phyloP scores from a whole-genome alignment of 2,888 invertebrate species.

The Trichopria drosophilae region DNA sequence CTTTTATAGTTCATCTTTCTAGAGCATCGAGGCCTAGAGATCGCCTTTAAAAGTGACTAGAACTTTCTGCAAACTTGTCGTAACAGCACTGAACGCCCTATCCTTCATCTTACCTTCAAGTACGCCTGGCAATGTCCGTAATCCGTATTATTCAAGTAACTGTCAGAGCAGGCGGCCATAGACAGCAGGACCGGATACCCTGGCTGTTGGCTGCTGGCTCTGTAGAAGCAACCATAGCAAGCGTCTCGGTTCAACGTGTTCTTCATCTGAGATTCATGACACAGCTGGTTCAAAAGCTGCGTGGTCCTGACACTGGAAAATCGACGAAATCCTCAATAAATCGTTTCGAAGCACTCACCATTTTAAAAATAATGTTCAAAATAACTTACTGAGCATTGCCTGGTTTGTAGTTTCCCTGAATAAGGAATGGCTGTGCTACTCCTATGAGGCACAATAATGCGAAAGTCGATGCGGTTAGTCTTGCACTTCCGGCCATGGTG shows the following conservation, averaged over 20 bases:
- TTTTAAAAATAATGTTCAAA: too few relatives aligned
- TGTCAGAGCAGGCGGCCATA: constrained; percentile 46
- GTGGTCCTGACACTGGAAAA: constrained; percentile 54
- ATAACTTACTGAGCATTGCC: constrained; percentile 7
- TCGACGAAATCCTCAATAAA: neutral
- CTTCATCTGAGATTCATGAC: constrained; percentile 68
- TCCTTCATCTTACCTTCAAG: constrained; percentile 4
- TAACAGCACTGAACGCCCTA: too few relatives aligned
- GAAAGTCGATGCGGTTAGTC: neutral
- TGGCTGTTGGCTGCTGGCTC: constrained; percentile 57
- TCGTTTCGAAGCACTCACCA: too few relatives aligned
- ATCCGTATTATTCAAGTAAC: constrained; percentile 45
- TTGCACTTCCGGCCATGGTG: constrained; percentile 1
- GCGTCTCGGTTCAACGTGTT: constrained; percentile 64
- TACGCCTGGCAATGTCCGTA: constrained; percentile 45
- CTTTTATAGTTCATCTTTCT: too few relatives aligned
- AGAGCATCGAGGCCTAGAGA: too few relatives aligned
- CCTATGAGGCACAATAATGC: neutral
- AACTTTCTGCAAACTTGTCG: too few relatives aligned
- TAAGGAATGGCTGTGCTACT: constrained; percentile 4
- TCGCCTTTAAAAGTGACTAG: too few relatives aligned
- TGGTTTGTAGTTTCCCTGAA: constrained; percentile 7
- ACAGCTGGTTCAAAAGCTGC: constrained; percentile 66
- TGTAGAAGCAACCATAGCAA: constrained; percentile 68
- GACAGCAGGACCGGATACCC: constrained; percentile 46